Percentiles rank a stretch among this genome's conserved stretches.
Conservation (phyloP, 2,113 vertebrate species). For the Bothrops jararaca region DNA sequence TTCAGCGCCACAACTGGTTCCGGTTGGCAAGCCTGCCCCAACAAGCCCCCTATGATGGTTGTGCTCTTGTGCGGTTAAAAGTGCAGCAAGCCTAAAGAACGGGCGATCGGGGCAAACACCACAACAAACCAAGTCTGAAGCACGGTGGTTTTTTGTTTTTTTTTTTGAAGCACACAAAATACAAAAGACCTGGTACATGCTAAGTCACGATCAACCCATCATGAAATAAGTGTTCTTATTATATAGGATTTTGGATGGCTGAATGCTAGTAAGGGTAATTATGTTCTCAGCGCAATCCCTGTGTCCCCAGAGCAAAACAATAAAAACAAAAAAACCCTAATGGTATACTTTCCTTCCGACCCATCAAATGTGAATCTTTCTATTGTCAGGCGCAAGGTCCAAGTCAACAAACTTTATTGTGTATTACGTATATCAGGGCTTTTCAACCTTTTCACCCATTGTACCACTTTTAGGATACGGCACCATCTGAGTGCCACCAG, state of each 20-base stretch:
- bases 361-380: neutral
- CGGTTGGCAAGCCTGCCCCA: neutral
- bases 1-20: conserved; percentile 3
- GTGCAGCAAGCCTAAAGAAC: fast-evolving
- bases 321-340: neutral
- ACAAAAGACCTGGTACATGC: conserved; percentile 40
- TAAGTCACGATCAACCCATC: conserved; percentile 23
- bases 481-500: too few species aligned
- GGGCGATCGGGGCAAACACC: conserved; percentile 7
- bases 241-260: neutral
- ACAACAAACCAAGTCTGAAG: conserved; percentile 10
- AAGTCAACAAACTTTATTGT: too few species aligned
- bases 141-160: neutral
- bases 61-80: neutral
- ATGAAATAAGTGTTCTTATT: neutral
- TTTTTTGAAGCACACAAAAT: neutral
- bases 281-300: neutral
- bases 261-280: neutral
- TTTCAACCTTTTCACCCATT: too few species aligned
- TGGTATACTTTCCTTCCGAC: neutral
- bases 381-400: too few species aligned
- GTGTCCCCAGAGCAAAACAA: too few species aligned
- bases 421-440: too few species aligned
- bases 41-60: neutral
- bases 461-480: too few species aligned